Evolutionary conservation across 2,113 vertebrate species (phyloP).

Genomic region (Amazona vittata): DNA sequence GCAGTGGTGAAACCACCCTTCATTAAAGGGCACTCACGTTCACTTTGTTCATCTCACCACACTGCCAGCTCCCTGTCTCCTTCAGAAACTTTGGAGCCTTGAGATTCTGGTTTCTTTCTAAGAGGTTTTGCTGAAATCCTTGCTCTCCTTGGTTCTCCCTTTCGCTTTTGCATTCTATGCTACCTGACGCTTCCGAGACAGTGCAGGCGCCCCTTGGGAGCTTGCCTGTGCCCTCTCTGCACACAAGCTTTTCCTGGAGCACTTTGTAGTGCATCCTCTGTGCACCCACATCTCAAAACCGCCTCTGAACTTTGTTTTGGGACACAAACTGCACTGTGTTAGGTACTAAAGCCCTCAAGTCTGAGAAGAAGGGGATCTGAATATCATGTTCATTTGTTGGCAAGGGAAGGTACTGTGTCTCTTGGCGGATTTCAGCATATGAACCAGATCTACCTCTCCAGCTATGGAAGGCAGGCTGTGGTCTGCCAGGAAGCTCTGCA

Average conservation of each 20-base stretch:
- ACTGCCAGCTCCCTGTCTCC: neutral
- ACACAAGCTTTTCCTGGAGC: neutral
- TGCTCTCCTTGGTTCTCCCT: neutral
- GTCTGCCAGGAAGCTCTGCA: neutral
- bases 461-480: neutral
- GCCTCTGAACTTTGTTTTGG: neutral
- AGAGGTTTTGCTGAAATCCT: neutral
- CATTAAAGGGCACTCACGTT: neutral
- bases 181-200: neutral
- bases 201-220: fast-evolving
- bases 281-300: neutral
- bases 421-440: neutral
- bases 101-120: neutral
- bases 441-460: neutral
- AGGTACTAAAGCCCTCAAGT: neutral
- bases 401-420: neutral
- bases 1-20: neutral
- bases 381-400: neutral
- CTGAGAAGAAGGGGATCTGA: neutral
- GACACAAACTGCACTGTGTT: neutral
- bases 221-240: neutral
- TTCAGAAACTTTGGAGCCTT: neutral
- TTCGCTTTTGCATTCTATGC: neutral
- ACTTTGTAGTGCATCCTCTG: neutral
- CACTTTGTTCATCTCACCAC: neutral